Percentiles rank a stretch among this genome's conserved stretches.
These are phyloP conservation scores for Alca torda DNA, from an alignment of 2,797 vertebrate genomes.

Conservation along the genomic window DNA sequence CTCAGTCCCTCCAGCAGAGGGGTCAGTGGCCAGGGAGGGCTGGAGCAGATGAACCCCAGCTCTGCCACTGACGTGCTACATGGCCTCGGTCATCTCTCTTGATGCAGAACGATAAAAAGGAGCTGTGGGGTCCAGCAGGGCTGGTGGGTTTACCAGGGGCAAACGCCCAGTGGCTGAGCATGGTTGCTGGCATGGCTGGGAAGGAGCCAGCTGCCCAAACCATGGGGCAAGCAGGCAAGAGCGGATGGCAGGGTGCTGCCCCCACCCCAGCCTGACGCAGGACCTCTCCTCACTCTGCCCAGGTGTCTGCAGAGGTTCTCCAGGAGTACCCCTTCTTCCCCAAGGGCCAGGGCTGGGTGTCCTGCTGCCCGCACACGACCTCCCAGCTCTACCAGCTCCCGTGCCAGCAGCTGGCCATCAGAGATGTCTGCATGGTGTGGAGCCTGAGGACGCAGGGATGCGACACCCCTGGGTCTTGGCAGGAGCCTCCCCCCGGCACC, in stretches of 20 bases:
- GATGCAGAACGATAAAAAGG: not conserved
- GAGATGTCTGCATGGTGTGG: not conserved
- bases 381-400: not conserved
- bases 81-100: not conserved
- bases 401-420: not conserved
- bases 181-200: fast-evolving
- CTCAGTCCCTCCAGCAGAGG: not conserved
- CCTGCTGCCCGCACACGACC: fast-evolving
- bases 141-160: not conserved
- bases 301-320: not conserved
- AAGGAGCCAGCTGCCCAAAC: not conserved
- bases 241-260: fast-evolving
- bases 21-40: not conserved
- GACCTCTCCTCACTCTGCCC: not conserved
- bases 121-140: fast-evolving
- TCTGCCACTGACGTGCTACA: not conserved
- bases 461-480: fast-evolving
- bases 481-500: not conserved
- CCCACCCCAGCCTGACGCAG: fast-evolving
- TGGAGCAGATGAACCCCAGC: fast-evolving
- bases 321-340: not conserved
- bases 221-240: not conserved
- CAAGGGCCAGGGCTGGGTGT: not conserved
- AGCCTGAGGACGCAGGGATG: fast-evolving
- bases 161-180: not conserved